A percentile compares a stretch with the other conserved stretches of the same genome.
These are phyloP conservation scores for Sarcophaga caerulescens DNA, from an alignment of 2,888 invertebrate genomes.

Conservation along the genomic window DNA sequence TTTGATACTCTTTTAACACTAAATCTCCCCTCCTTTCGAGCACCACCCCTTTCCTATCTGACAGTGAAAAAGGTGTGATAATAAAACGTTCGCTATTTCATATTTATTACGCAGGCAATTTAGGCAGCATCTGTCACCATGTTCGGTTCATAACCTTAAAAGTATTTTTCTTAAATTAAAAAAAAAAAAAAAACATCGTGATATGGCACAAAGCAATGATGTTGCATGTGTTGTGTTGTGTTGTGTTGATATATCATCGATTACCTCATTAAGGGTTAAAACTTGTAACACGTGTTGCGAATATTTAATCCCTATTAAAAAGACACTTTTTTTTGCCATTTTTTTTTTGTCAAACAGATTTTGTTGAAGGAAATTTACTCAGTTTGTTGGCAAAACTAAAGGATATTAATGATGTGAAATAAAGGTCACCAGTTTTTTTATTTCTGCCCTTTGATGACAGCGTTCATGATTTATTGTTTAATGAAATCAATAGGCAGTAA, in stretches of 20 bases:
- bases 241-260: constrained; percentile 59
- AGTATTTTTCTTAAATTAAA: not conserved
- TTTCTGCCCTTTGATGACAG: not conserved
- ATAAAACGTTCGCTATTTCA: constrained; percentile 16
- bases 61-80: constrained; percentile 46
- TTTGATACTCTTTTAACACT: constrained; percentile 46
- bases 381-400: constrained; percentile 38
- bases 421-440: not conserved
- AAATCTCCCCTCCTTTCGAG: constrained; percentile 1
- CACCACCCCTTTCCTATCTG: constrained; percentile 17
- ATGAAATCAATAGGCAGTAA: no score
- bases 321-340: not conserved
- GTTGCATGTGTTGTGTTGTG: not conserved
- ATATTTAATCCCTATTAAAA: constrained; percentile 38
- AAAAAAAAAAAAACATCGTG: constrained; percentile 7
- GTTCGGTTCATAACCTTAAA: not conserved
- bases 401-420: constrained; percentile 1
- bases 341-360: not conserved
- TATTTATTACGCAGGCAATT: constrained; percentile 40
- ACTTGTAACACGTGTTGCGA: constrained; percentile 49
- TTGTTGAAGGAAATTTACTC: constrained; percentile 15
- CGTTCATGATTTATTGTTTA: not conserved
- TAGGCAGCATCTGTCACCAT: constrained; percentile 63
- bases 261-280: constrained; percentile 61
- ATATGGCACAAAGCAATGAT: constrained; percentile 2